These are phyloP conservation scores for Rhabdophis nuchalis DNA, from an alignment of 2,797 vertebrate species.

Conservation along the genomic window DNA sequence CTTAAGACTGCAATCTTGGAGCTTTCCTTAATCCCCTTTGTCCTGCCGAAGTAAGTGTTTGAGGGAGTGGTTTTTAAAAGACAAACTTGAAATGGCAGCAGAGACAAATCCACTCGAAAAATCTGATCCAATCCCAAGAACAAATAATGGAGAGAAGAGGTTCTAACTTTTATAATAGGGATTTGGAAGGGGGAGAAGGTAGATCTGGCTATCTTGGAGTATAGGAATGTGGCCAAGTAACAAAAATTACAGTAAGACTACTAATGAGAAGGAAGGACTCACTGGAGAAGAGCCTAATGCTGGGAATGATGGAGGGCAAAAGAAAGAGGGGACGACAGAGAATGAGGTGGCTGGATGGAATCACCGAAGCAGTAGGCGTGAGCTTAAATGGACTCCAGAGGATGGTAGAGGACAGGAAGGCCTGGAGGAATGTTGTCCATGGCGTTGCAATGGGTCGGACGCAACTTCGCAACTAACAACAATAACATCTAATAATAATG, in stretches of 20 bases:
- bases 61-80: neutral
- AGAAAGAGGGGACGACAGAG: too few relatives aligned
- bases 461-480: too few relatives aligned
- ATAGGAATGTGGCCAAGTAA: neutral
- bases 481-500: neutral
- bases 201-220: neutral
- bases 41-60: neutral
- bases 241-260: neutral
- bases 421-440: too few relatives aligned
- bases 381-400: too few relatives aligned
- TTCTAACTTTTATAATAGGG: neutral
- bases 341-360: too few relatives aligned
- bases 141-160: neutral
- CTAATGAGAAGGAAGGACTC: neutral
- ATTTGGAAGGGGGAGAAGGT: neutral
- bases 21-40: neutral
- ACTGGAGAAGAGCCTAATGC: too few relatives aligned
- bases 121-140: neutral
- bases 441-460: too few relatives aligned
- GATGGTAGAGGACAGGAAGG: too few relatives aligned
- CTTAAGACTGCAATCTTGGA: neutral
- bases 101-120: neutral
- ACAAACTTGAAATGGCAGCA: neutral
- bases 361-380: too few relatives aligned
- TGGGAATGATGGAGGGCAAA: too few relatives aligned